Evolutionary conservation across 92 coral and sea anemone species (phyloP), one percentile per base, ranked within the genome.

Genomic region (Heliopora coerulea): DNA sequence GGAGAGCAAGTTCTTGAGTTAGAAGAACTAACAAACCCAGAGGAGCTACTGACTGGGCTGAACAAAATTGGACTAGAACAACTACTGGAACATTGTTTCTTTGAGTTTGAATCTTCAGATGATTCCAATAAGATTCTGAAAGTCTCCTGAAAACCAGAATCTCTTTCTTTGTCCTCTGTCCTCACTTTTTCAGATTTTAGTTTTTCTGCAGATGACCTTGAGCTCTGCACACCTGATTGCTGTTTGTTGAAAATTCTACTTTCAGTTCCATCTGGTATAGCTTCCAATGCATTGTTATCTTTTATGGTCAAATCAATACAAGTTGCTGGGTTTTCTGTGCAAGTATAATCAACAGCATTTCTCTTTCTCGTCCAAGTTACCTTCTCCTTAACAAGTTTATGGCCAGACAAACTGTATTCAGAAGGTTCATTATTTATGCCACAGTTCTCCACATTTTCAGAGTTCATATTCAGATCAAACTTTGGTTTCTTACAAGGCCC

Each of bases 1-100:
- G 96, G 96, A 3, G 97, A 89, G 42, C 82, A 79, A 24, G 81
- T 68, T 3, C 77, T 21, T 19, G 85, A 79, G 54, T 85, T 79
- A 30, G 83, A 61, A 20, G 25, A 20, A 21, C 85, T 72, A 3
- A 54, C 24, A 44, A 14, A 63, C 27, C 70, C 49, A 0, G 70
- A 30, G 3, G 70, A 63, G 41, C 35, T 18, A 27, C 73, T 29
- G 34, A 50, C 33, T 41, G 27, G 58, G 13, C 56, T 66, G 26
- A 66, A 66, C 73, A 66, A 44, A 50, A 23, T 26, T 8, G 73
- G 73, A 39, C 73, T 66, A 9, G 73, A 23, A 15, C 50, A 50
- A 15, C 8, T 12, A 39, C 73, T 66, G 3, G 50, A 24, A 40
- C 72, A 64, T 13, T 20, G 12, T 3, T 15, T 20, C 6, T 37